A percentile compares a stretch with the other conserved stretches of the same genome.
Conservation (phyloP, 2,113 vertebrate species). For the Chelonoidis abingdonii region DNA sequence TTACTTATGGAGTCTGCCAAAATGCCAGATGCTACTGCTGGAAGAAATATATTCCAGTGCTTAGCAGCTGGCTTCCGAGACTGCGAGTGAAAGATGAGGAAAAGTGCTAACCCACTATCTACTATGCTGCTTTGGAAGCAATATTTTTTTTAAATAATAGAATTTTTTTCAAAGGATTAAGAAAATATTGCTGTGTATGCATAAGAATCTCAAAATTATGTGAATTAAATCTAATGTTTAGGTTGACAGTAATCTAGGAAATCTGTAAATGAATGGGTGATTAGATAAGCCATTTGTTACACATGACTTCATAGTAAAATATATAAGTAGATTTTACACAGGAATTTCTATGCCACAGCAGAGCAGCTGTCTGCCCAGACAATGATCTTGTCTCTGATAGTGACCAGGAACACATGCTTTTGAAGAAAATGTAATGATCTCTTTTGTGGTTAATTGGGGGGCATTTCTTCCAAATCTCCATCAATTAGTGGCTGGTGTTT, state of each 20-base stretch:
- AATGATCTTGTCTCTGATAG: background rate
- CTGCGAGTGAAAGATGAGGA: conserved; percentile 54
- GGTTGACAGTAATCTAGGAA: background rate
- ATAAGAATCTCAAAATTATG: background rate
- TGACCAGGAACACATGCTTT: background rate
- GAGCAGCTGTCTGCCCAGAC: background rate
- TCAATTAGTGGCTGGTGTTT: background rate
- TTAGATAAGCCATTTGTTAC: background rate
- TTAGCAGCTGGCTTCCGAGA: conserved; percentile 74
- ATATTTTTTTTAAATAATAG: background rate
- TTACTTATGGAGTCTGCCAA: conserved; percentile 78
- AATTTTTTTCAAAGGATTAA: background rate
- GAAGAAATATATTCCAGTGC: conserved; percentile 75
- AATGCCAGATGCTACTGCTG: conserved; percentile 75
- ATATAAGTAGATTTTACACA: background rate
- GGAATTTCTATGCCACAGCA: background rate
- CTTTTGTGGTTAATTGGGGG: background rate
- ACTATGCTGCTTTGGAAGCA: background rate
- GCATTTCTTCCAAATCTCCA: background rate
- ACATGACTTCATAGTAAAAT: background rate
- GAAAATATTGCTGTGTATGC: background rate
- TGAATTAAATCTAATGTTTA: background rate
- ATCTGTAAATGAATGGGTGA: background rate
- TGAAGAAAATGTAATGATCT: background rate
- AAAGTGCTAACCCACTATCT: conserved; percentile 1